Percentiles rank a stretch among this genome's conserved stretches.
These are phyloP conservation scores for Drosophila barbarae DNA, from an alignment of 2,888 invertebrate genomes.

Conservation along the genomic window DNA sequence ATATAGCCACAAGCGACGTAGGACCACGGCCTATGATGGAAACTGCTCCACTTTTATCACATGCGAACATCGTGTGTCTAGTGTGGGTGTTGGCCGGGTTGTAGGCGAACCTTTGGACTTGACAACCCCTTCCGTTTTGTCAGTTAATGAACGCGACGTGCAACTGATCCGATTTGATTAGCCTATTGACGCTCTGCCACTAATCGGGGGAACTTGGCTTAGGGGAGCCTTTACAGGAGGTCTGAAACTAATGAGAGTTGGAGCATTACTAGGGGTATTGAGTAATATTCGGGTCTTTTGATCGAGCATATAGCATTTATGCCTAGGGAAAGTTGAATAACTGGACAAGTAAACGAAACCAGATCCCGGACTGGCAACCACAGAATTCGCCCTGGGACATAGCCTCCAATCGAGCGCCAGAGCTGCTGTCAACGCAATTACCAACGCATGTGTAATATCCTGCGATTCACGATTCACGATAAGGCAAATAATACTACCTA, in stretches of 20 bases:
- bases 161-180: conserved; percentile 38
- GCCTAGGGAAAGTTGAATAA: neutral
- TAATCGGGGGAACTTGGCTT: no score
- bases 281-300: neutral
- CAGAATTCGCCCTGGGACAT: conserved; percentile 6
- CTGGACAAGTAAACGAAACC: conserved; percentile 2
- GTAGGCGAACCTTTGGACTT: neutral
- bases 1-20: conserved; percentile 39
- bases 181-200: conserved; percentile 14
- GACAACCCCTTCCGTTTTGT: conserved; percentile 33
- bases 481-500: conserved; percentile 30
- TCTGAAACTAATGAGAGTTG: neutral
- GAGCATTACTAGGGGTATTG: neutral
- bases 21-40: conserved; percentile 24
- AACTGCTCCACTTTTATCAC: conserved; percentile 67
- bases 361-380: neutral
- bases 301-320: neutral
- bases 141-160: conserved; percentile 44
- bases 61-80: conserved; percentile 61
- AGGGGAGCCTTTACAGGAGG: neutral
- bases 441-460: conserved; percentile 54
- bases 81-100: conserved; percentile 28
- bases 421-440: conserved; percentile 67
- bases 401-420: neutral
- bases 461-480: conserved; percentile 18